Base-by-base conservation (phyloP, 1,140 invertebrate genomes). In the Drosophila lowei region DNA sequence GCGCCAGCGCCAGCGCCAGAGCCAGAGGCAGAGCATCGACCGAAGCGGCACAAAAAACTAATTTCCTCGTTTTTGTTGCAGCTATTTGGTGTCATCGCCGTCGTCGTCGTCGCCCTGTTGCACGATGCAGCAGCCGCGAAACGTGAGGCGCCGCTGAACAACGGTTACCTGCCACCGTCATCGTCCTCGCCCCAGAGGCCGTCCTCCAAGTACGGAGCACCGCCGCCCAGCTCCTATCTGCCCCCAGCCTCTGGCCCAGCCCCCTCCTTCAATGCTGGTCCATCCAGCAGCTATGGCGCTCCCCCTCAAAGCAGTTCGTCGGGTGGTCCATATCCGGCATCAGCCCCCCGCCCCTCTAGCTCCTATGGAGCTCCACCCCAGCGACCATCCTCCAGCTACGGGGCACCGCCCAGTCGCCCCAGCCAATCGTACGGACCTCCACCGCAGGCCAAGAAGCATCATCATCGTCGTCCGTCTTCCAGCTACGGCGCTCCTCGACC, bases 251-350 rank as follows among this genome's bases (percentile, higher is more conserved):
- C 90, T 1, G 89, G 91, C 2, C 91, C 90, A 6, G 90, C 91
- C 5, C 89, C 75, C 3, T 73, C 90, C 53, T 72, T 89, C 77
- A 79, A 77, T 63, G 54, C 89, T 16, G 92, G 91, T 21, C 92
- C 93, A 1, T 92, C 92, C 47, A 92, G 90, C 43, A 90, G 91
- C 54, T 93, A 92, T 70, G 92, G 92, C 21, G 92, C 92, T 15
- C 92, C 92, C 9, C 46, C 71, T 11, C 23, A 13, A 23, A 61
- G 72, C 6, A 49, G 50, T 13, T 73, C 75, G 1, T 75, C 76
- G 15, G 77, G 86, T 4, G 85, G 85, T 0, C 83, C 89, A 0
- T 93, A 92, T 72, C 81, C 84, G 18, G 73, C 91, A 28, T 81
- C 91, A 0, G 88, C 84, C 6, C 77, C 92, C 64, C 92, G 73